Base-by-base conservation (phyloP, 2,113 vertebrate species). In the Poicephalus meyeri region DNA sequence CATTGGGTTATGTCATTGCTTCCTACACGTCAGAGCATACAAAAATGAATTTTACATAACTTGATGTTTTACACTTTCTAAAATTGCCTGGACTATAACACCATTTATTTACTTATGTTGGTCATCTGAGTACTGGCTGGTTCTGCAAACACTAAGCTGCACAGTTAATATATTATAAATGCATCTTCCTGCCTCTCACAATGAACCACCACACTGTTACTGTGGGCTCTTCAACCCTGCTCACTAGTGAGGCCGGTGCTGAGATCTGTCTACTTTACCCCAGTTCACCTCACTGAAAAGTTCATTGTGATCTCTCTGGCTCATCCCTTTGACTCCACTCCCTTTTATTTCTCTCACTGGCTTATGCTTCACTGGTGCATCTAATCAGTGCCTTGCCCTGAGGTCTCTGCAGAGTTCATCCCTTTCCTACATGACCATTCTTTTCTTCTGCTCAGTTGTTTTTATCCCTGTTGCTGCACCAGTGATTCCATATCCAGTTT, bases 331-430 rank as follows among this genome's bases (percentile, higher is more conserved):
- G 73, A 73, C 41, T 95, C 89, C 65, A 52, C 33, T 68, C 33
- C 29, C 44, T 91, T 84, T 86, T 44, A 63, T 91, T 86, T 89
- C 65, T 79, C 29, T 72, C 52, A 41, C 64, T 78, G 52, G 33
- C 61, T 92, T 84, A 65, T 81, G 55, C 86, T 89, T 81, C 80
- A 84, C 47, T 93, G 73, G 28, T 87, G 61, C 72, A 88, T 86
- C 77, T 86, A 71, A 86, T 93, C 72, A 53, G 33, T 58, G 91
- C 39, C 84, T 92, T 91, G 95, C 80, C 93, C 89, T 72, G 73
- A 89, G 87, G 56, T 89, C 61, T 83, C 77, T 53, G 64, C 52
- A 69, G 66, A 79, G 42, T 52, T 94, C 77, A 72, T 55, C 44
- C 35, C 39, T 79, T 69, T 85, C 77, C 61, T 92, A 2, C 52